These are phyloP conservation scores for Cynodonichthys magdalenae DNA, from an alignment of 2,797 vertebrate genomes.

Conservation along the genomic window DNA sequence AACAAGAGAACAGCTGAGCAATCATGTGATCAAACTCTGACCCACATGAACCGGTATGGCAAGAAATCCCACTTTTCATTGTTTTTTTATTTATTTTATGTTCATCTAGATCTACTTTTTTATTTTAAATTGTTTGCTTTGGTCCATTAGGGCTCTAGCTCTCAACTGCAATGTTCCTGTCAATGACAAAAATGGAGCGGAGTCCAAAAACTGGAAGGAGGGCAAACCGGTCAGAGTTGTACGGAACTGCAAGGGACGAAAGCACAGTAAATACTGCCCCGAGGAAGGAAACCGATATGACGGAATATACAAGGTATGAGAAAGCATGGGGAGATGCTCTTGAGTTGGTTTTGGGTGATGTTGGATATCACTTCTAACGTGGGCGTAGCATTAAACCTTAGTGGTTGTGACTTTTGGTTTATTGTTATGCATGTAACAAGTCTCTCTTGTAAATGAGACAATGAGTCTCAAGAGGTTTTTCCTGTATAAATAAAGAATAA, in stretches of 20 bases:
- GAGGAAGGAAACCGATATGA: constrained; percentile 96
- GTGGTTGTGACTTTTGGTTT: neutral
- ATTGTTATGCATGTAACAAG: no score
- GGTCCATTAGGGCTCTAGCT: constrained; percentile 86
- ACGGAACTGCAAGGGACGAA: constrained; percentile 91
- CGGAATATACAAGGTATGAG: constrained; percentile 93
- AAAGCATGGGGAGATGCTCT: neutral
- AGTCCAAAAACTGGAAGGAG: constrained; percentile 91
- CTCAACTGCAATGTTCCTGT: constrained; percentile 92
- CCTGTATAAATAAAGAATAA: no score
- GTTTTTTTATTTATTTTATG: no score
- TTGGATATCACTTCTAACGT: neutral
- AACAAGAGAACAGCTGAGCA: constrained; percentile 98
- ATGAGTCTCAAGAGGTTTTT: no score
- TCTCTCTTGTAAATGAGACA: no score
- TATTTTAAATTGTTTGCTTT: constrained; percentile 1
- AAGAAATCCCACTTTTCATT: neutral
- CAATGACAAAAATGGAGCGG: constrained; percentile 89
- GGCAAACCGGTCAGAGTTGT: constrained; percentile 95
- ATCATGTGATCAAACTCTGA: constrained; percentile 97
- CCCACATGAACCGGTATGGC: constrained; percentile 94
- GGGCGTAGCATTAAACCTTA: neutral
- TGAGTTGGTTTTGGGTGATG: neutral
- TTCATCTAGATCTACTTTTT: neutral
- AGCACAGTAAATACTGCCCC: constrained; percentile 93